A percentile compares a stretch with the other conserved stretches of the same genome.
Conservation (phyloP, 2,113 vertebrate genomes). For the Dasyurus viverrinus region DNA sequence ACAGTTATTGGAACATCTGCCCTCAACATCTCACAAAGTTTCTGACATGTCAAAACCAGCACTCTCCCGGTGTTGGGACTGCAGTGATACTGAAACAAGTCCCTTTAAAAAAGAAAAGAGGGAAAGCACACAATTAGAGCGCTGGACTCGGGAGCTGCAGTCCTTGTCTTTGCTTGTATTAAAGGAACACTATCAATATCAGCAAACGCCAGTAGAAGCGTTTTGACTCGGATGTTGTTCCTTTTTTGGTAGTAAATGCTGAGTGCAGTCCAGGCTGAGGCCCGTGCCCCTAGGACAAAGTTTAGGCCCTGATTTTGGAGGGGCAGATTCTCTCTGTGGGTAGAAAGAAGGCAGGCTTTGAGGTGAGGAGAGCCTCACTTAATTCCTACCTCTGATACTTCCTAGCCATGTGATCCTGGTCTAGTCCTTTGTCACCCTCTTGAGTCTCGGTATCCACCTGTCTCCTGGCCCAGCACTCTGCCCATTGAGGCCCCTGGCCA, state of each 20-base stretch:
- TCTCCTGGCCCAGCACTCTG: not conserved
- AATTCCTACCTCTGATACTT: not conserved
- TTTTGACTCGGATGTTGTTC: not conserved
- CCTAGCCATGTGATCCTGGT: not conserved
- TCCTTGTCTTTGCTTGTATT: not conserved
- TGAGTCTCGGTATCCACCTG: not conserved
- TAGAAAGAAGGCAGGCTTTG: not conserved
- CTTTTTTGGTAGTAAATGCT: not conserved
- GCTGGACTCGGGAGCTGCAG: rapidly evolving
- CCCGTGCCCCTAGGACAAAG: not conserved
- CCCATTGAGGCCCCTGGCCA: not conserved
- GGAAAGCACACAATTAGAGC: not conserved
- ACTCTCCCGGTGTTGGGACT: constrained; percentile 87
- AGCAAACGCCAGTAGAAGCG: not conserved
- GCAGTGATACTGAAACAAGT: constrained; percentile 89
- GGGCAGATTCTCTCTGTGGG: not conserved
- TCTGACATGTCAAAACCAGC: constrained; percentile 89
- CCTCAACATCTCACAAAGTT: constrained; percentile 92
- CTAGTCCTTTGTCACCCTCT: not conserved
- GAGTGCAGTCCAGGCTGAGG: not conserved
- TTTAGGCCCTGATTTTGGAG: not conserved
- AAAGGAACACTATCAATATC: not conserved
- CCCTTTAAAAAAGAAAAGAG: constrained; percentile 76
- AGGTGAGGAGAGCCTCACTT: not conserved
- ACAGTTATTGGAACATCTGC: constrained; percentile 87